Percentiles rank a stretch among this genome's conserved stretches.
phyloP scores from a whole-genome alignment of 2,797 vertebrate genomes.

The Hoplostethus atlanticus region DNA sequence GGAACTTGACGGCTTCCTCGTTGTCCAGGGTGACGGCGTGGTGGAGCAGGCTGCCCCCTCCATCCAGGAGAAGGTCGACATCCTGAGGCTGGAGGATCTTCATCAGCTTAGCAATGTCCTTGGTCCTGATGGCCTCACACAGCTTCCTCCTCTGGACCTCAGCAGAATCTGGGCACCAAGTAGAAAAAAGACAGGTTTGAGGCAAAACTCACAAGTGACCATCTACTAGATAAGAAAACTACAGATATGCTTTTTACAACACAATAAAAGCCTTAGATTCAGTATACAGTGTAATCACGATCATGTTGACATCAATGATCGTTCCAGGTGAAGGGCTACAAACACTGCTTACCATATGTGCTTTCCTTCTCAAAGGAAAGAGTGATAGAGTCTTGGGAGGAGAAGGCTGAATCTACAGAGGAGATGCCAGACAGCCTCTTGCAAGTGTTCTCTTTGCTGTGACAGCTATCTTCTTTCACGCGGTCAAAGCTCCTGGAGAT shows the following conservation, averaged over 20 bases:
- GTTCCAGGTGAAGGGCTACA: not conserved
- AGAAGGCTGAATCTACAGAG: slow-evolving; percentile 97
- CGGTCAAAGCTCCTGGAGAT: slow-evolving; percentile 92
- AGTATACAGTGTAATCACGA: not conserved
- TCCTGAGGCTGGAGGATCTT: slow-evolving; percentile 99
- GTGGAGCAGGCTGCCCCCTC: slow-evolving; percentile 91
- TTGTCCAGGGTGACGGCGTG: slow-evolving; percentile 90
- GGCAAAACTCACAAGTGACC: not conserved
- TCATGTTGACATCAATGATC: not conserved
- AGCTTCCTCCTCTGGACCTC: slow-evolving; percentile 95
- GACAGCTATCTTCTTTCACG: slow-evolving; percentile 90
- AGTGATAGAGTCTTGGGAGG: slow-evolving; percentile 95
- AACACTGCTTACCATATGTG: slow-evolving; percentile 83
- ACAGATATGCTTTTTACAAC: not conserved
- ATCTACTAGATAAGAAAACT: not conserved
- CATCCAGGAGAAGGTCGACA: slow-evolving; percentile 92
- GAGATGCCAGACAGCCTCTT: slow-evolving; percentile 97
- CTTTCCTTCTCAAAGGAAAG: slow-evolving; percentile 95
- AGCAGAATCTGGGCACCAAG: slow-evolving; percentile 85
- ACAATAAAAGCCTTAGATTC: not conserved
- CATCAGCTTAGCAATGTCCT: slow-evolving; percentile 95
- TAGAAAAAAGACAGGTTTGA: slow-evolving; percentile 14
- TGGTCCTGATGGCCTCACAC: slow-evolving; percentile 91
- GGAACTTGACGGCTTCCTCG: slow-evolving; percentile 96
- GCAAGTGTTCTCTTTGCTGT: slow-evolving; percentile 88